Conservation (phyloP, 1,140 invertebrate genomes). For the Pseudobourletiella spinata region DNA sequence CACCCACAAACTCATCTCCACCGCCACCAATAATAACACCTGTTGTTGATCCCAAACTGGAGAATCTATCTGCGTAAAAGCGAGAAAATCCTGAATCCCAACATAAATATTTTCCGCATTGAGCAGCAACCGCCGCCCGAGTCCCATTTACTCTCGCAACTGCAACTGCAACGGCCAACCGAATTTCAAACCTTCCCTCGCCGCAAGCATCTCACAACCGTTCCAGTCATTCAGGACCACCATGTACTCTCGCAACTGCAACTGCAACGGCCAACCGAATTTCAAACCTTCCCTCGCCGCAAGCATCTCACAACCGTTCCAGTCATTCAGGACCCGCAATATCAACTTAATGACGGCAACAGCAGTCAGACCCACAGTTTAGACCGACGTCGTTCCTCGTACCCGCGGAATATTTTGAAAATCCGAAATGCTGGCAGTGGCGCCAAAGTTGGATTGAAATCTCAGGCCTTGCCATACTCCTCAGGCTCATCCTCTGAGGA, state of each 20-base stretch:
- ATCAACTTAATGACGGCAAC: too few species aligned
- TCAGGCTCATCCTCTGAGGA: background rate
- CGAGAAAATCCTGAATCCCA: conserved; percentile 2
- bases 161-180: too few species aligned
- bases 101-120: background rate
- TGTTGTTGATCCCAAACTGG: background rate
- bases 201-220: background rate
- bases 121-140: background rate
- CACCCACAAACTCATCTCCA: too few species aligned
- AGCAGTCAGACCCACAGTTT: background rate
- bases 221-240: background rate
- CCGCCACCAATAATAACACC: too few species aligned
- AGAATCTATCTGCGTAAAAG: conserved; percentile 1
- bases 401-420: background rate
- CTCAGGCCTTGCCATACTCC: background rate
- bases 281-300: background rate
- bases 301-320: background rate
- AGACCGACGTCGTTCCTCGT: too few species aligned
- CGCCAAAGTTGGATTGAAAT: background rate
- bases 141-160: background rate
- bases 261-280: background rate
- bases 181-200: too few species aligned
- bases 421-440: background rate
- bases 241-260: too few species aligned
- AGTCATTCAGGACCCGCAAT: too few species aligned